Evolutionary conservation across 35 echinoderm and acorn worm genomes (phyloP).

Genomic region (Apostichopus californicus): DNA sequence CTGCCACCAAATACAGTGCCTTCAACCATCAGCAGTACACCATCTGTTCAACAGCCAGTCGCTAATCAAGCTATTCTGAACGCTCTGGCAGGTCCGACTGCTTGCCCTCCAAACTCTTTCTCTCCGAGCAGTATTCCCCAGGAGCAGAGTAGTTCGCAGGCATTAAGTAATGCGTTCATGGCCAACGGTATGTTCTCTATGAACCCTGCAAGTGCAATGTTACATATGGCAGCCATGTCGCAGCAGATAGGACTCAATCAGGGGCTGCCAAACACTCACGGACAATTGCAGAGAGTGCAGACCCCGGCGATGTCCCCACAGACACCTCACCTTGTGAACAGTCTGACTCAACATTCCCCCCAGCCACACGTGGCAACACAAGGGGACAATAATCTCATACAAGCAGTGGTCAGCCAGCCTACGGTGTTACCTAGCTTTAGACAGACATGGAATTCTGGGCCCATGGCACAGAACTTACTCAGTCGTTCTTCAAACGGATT

Average conservation of each 20-base stretch:
- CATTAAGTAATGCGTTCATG: conserved; percentile 50
- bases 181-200: conserved; percentile 57
- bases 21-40: conserved; percentile 60
- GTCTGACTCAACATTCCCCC: conserved; percentile 73
- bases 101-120: conserved; percentile 51
- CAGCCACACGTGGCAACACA: conserved; percentile 47
- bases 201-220: conserved; percentile 56
- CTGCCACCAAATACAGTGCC: conserved; percentile 77
- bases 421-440: conserved; percentile 79
- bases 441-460: conserved; percentile 75
- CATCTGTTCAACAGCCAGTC: conserved; percentile 57
- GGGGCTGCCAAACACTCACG: conserved; percentile 27
- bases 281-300: conserved; percentile 40
- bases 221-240: conserved; percentile 60
- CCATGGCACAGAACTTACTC: conserved; percentile 45
- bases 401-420: conserved; percentile 39
- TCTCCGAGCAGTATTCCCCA: conserved; percentile 50
- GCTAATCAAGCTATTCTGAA: conserved; percentile 47
- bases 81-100: conserved; percentile 49
- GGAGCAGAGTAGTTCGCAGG: conserved; percentile 13
- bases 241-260: conserved; percentile 50
- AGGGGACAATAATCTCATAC: conserved; percentile 20
- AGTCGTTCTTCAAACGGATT: conserved; percentile 38
- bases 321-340: conserved; percentile 58
- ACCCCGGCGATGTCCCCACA: conserved; percentile 69